These are phyloP conservation scores for Lepus europaeus DNA, from an alignment of 2,113 vertebrate species.

Conservation along the genomic window DNA sequence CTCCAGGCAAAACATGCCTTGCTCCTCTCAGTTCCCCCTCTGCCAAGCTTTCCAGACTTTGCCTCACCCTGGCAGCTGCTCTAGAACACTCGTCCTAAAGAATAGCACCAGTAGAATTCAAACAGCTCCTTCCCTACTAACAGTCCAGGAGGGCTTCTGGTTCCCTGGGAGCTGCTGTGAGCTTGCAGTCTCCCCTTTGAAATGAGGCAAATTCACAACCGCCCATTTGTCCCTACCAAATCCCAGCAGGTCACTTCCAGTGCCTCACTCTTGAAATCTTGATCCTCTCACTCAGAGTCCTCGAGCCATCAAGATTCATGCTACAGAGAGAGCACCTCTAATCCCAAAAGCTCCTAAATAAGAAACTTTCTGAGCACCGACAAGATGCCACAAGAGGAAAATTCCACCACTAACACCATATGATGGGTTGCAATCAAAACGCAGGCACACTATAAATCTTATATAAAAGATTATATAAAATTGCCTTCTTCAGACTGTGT, in stretches of 20 bases:
- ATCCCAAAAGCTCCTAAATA: background rate
- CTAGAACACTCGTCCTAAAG: background rate
- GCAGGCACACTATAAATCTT: background rate
- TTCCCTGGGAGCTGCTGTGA: background rate
- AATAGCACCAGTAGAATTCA: too few species aligned
- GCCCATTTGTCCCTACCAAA: background rate
- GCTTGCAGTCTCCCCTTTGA: background rate
- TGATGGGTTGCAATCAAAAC: background rate
- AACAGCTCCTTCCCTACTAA: background rate
- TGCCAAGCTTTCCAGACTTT: background rate
- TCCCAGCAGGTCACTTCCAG: background rate
- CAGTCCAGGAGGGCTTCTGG: background rate
- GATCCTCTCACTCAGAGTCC: background rate
- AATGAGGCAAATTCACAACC: background rate
- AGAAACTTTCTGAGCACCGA: background rate
- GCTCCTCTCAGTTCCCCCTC: background rate
- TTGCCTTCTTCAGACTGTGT: background rate
- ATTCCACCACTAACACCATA: background rate
- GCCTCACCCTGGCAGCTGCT: background rate
- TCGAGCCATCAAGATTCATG: background rate
- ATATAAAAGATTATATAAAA: background rate
- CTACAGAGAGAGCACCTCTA: background rate
- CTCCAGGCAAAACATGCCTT: background rate
- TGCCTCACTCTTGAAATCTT: background rate
- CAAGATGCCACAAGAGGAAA: background rate